Conservation (phyloP, 2,888 invertebrate species). For the Diadegma fenestrale region DNA sequence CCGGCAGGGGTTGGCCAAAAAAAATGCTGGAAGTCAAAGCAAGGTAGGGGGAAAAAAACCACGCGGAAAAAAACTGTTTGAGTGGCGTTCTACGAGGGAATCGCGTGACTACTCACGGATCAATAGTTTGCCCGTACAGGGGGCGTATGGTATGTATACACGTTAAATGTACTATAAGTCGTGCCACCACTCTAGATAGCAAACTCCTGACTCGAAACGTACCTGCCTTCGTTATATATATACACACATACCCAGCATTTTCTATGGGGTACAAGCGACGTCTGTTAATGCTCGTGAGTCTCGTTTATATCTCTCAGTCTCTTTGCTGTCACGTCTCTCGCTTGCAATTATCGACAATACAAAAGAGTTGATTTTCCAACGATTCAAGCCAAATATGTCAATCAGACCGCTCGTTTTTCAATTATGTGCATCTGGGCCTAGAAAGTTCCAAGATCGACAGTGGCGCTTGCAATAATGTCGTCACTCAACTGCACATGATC, state of each 20-base stretch:
- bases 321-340: constrained; percentile 6
- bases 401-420: constrained; percentile 28
- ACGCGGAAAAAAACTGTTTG: constrained; percentile 75
- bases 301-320: constrained; percentile 40
- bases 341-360: constrained; percentile 28
- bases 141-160: constrained; percentile 61
- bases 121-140: constrained; percentile 80
- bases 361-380: constrained; percentile 19
- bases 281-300: constrained; percentile 29
- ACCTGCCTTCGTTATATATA: constrained; percentile 29
- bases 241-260: constrained; percentile 5
- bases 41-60: constrained; percentile 70
- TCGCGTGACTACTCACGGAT: constrained; percentile 84
- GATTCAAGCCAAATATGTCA: constrained; percentile 21
- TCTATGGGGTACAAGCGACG: constrained; percentile 36
- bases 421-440: neutral
- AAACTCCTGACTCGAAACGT: constrained; percentile 56
- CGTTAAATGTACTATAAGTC: constrained; percentile 53
- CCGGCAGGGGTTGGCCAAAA: constrained; percentile 62
- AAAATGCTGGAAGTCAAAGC: constrained; percentile 40
- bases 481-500: neutral
- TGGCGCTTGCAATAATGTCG: neutral
- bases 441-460: constrained; percentile 8
- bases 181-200: constrained; percentile 62
- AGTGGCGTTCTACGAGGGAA: constrained; percentile 84